phyloP scores from a whole-genome alignment of 35 echinoderm and acorn worm species.

The Stichopus chloronotus region DNA sequence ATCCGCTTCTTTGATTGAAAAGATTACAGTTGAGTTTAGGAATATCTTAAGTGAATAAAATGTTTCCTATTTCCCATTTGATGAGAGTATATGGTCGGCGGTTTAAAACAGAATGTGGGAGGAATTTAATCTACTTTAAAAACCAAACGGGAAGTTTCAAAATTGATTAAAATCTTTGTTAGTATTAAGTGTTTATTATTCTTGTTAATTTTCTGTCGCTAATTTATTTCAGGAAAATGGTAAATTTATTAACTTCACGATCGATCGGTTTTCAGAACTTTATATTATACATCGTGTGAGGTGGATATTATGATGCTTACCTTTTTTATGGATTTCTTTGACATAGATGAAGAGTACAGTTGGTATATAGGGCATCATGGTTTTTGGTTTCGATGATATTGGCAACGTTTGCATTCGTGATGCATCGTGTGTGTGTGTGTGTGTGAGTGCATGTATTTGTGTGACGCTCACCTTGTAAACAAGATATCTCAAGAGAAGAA shows the following conservation, averaged over 20 bases:
- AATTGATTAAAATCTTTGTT: background rate
- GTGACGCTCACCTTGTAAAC: too few relatives aligned
- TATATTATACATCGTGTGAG: too few relatives aligned
- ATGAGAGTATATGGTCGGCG: background rate
- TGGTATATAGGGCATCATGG: too few relatives aligned
- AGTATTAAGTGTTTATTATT: background rate
- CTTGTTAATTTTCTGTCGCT: background rate
- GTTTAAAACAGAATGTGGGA: too few relatives aligned
- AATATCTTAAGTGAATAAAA: background rate
- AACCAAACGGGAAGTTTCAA: background rate
- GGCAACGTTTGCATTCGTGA: too few relatives aligned
- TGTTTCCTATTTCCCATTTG: background rate
- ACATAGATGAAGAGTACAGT: too few relatives aligned
- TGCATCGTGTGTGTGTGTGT: too few relatives aligned
- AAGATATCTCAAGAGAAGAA: too few relatives aligned
- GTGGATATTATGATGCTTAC: too few relatives aligned
- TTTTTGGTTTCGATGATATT: too few relatives aligned
- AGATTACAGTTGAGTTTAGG: background rate
- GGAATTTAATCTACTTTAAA: background rate
- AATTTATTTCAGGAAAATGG: background rate
- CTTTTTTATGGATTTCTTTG: too few relatives aligned
- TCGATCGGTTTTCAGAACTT: background rate
- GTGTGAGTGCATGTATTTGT: too few relatives aligned
- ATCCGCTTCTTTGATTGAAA: background rate
- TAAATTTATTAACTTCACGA: background rate